Evolutionary conservation across 1,140 invertebrate genomes (phyloP).

Genomic region (Lamellibrachia luymesi): DNA sequence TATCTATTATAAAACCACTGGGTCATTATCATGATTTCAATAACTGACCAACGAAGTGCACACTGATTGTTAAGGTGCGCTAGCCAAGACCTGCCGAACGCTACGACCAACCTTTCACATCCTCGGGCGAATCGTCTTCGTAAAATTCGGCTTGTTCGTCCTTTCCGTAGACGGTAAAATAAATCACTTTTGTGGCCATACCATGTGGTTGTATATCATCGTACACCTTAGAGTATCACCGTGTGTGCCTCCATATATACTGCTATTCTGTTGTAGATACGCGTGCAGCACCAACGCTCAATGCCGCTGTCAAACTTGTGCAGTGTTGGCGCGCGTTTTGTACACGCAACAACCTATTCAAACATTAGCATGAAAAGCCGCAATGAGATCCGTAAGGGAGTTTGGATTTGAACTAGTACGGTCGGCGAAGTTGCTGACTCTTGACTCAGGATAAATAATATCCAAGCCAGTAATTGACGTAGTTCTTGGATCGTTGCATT

Average conservation of each 20-base stretch:
- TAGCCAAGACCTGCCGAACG: background rate
- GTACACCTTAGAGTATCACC: background rate
- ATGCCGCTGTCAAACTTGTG: background rate
- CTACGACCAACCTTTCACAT: background rate
- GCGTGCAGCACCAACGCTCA: background rate
- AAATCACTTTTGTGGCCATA: background rate
- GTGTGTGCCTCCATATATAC: background rate
- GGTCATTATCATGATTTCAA: background rate
- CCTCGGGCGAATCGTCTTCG: slow-evolving; percentile 2
- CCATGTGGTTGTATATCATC: background rate
- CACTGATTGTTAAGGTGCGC: background rate
- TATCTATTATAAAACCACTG: background rate
- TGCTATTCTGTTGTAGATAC: background rate
- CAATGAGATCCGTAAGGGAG: background rate
- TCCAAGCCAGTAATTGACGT: background rate
- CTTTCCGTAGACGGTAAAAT: slow-evolving; percentile 4
- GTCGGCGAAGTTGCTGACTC: background rate
- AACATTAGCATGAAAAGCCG: background rate
- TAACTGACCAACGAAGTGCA: background rate
- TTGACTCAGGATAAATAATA: background rate
- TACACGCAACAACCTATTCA: background rate
- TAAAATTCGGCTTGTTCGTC: background rate
- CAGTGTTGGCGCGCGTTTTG: background rate
- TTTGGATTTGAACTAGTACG: background rate
- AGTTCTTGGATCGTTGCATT: background rate